These are phyloP conservation scores for Clupea harengus DNA, from an alignment of 2,113 vertebrate species.

Conservation along the genomic window DNA sequence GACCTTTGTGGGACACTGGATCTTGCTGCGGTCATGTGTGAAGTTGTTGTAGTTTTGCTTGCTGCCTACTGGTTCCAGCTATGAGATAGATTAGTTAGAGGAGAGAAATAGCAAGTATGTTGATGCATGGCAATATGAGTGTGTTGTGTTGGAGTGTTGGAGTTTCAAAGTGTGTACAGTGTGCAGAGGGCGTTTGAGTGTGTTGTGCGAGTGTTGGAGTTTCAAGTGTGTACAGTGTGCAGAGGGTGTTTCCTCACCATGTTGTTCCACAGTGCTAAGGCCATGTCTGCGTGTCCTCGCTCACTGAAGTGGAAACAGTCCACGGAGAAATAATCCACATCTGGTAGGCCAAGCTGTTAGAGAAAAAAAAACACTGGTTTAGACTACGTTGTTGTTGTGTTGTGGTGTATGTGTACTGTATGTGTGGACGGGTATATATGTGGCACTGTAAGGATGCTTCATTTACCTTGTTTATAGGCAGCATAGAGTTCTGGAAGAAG, in stretches of 20 bases:
- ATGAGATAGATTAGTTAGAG: slow-evolving; percentile 38
- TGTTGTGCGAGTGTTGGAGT: no score
- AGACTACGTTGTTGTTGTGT: background rate
- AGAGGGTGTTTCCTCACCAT: slow-evolving; percentile 74
- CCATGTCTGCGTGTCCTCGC: slow-evolving; percentile 84
- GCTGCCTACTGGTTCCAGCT: slow-evolving; percentile 85
- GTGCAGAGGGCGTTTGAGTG: background rate
- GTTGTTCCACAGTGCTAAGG: slow-evolving; percentile 88
- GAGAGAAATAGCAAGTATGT: background rate
- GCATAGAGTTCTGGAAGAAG: slow-evolving; percentile 76
- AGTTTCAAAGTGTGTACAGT: background rate
- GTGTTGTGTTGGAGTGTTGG: background rate
- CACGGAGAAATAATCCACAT: slow-evolving; percentile 81
- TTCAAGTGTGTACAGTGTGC: background rate
- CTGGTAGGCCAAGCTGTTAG: slow-evolving; percentile 69
- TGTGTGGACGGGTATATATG: background rate
- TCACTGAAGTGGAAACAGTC: slow-evolving; percentile 91
- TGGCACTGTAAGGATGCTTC: background rate
- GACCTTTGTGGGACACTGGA: slow-evolving; percentile 84
- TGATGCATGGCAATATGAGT: background rate
- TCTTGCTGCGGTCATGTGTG: slow-evolving; percentile 71
- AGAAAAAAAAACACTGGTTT: slow-evolving; percentile 24
- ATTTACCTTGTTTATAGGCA: slow-evolving; percentile 78
- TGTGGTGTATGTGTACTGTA: background rate
- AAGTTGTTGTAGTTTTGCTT: slow-evolving; percentile 87